A percentile compares a stretch with the other conserved stretches of the same genome.
phyloP scores from a whole-genome alignment of 2,888 invertebrate genomes.

The Mimachlamys varia region DNA sequence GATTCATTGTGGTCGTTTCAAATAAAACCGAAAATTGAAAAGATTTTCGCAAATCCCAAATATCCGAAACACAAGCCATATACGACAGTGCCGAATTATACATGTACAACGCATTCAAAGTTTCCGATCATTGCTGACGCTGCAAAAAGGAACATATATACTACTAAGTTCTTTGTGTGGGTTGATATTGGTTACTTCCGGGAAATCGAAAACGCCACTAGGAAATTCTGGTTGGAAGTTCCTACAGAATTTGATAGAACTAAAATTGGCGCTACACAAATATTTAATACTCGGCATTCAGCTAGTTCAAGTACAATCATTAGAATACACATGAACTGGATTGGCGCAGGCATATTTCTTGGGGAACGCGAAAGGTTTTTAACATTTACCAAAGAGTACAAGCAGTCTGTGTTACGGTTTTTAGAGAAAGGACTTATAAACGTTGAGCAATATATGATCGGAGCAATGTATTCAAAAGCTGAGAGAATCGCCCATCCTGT shows the following conservation, averaged over 20 bases:
- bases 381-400: not conserved
- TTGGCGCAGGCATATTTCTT: not conserved
- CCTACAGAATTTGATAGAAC: not conserved
- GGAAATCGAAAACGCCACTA: not conserved
- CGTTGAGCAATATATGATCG: not conserved
- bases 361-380: not conserved
- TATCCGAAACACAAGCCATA: not conserved
- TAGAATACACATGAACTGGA: not conserved
- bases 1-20: not conserved
- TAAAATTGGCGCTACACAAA: not conserved
- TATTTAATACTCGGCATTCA: not conserved
- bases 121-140: not conserved
- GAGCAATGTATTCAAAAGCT: not conserved
- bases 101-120: not conserved
- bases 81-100: not conserved
- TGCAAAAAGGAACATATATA: not conserved
- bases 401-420: not conserved
- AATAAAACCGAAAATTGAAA: not conserved
- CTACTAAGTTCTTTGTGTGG: not conserved
- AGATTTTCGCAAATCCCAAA: not conserved
- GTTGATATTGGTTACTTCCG: constrained; percentile 5
- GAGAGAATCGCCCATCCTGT: not conserved
- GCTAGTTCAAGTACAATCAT: not conserved
- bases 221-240: not conserved
- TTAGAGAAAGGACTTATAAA: not conserved